Percentiles rank a stretch among this genome's conserved stretches.
phyloP scores from a whole-genome alignment of 2,888 invertebrate genomes.

The Nymphalis urticae region DNA sequence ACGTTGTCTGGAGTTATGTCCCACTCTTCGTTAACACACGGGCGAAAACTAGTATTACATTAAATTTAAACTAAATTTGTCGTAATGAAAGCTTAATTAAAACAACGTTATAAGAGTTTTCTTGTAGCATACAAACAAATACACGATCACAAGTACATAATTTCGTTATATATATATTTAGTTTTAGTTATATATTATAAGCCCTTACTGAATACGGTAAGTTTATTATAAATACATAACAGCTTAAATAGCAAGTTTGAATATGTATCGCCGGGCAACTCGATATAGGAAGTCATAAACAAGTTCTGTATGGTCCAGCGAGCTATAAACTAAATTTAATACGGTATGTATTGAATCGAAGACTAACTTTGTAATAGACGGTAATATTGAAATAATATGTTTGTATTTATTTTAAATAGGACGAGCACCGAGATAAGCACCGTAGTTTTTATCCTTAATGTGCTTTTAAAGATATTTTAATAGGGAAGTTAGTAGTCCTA shows the following conservation, averaged over 20 bases:
- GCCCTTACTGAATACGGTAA: constrained; percentile 10
- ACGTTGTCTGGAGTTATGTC: no score
- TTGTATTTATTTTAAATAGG: not conserved
- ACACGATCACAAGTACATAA: no score
- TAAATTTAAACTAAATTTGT: no score
- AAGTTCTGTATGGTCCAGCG: constrained; percentile 25
- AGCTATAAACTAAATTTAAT: constrained; percentile 31
- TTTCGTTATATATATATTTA: no score
- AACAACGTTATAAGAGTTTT: no score
- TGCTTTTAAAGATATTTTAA: no score
- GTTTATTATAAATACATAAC: constrained; percentile 21
- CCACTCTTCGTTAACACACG: no score
- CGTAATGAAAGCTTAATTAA: no score
- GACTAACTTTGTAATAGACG: constrained; percentile 21
- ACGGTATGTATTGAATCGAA: constrained; percentile 20
- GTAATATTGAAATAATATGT: constrained; percentile 1
- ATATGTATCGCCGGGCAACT: constrained; percentile 22
- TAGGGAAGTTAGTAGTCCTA: no score
- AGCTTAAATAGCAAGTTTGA: constrained; percentile 27
- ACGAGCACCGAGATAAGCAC: not conserved
- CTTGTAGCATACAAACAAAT: no score
- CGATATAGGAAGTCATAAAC: constrained; percentile 36
- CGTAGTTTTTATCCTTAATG: not conserved
- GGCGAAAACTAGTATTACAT: no score
- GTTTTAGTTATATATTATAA: not conserved